A percentile compares a stretch with the other conserved stretches of the same genome.
Conservation (phyloP, 2,797 vertebrate species). For the Oryzias dopingdopingensis region DNA sequence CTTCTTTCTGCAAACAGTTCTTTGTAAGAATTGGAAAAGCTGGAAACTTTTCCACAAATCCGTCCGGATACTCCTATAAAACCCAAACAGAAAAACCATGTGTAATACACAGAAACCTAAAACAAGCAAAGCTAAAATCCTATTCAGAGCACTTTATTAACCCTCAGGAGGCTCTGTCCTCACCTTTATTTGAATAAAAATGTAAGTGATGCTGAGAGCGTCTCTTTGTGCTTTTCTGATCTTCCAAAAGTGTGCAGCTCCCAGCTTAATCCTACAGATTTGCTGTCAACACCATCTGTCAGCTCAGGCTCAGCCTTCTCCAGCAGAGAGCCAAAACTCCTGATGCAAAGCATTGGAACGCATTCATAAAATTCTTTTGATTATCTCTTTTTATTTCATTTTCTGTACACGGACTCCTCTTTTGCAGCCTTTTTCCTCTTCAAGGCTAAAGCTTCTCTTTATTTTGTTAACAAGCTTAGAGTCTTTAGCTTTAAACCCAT, state of each 20-base stretch:
- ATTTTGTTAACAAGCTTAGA: background rate
- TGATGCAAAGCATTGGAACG: constrained; percentile 7
- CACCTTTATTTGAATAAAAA: too few species aligned
- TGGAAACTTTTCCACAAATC: too few species aligned
- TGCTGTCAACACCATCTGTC: constrained; percentile 40
- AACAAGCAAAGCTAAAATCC: too few species aligned
- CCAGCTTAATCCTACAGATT: constrained; percentile 39
- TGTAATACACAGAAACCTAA: too few species aligned
- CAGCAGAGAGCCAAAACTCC: constrained; percentile 12
- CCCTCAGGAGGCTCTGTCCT: too few species aligned
- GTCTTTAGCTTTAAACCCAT: background rate
- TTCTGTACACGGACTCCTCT: background rate
- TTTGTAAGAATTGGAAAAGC: too few species aligned
- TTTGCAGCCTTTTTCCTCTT: background rate
- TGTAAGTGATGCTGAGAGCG: background rate
- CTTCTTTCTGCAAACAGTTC: too few species aligned
- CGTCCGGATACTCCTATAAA: too few species aligned
- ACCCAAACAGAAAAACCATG: too few species aligned
- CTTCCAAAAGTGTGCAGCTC: constrained; percentile 14
- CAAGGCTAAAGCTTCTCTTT: background rate
- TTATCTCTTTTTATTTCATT: background rate
- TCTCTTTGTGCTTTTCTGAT: constrained; percentile 14
- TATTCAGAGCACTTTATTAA: too few species aligned
- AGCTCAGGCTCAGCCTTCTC: constrained; percentile 20
- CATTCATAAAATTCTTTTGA: background rate